These are phyloP conservation scores for Pangasianodon gigas DNA, from an alignment of 2,113 vertebrate species.

Conservation along the genomic window DNA sequence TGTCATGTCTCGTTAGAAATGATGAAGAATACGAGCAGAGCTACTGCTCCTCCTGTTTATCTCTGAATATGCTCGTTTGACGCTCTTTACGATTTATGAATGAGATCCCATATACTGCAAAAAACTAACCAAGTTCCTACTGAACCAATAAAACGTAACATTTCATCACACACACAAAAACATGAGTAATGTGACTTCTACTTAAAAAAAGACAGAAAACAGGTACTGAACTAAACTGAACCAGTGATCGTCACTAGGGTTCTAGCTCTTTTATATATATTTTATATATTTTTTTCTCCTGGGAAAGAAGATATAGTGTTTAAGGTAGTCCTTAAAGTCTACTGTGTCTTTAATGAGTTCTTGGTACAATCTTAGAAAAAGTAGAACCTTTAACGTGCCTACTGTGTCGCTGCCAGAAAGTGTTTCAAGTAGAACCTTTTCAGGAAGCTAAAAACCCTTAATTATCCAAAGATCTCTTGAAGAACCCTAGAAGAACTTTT, in stretches of 20 bases:
- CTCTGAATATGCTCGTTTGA: background rate
- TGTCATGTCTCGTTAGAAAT: slow-evolving; percentile 70
- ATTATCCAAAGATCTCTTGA: background rate
- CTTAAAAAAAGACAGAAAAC: background rate
- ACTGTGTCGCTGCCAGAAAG: background rate
- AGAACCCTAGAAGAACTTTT: background rate
- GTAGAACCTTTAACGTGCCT: background rate
- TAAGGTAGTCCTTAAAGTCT: background rate
- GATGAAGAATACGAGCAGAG: slow-evolving; percentile 67
- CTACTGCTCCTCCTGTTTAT: background rate
- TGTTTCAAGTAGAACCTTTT: background rate
- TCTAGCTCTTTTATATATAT: background rate
- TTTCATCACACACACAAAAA: too few relatives aligned
- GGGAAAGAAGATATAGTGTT: background rate
- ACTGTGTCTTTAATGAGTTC: background rate
- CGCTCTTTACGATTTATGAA: background rate
- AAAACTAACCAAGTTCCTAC: background rate
- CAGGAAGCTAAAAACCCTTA: background rate
- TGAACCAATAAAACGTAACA: background rate
- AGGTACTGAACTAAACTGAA: background rate
- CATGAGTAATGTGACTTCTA: background rate
- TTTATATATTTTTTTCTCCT: background rate
- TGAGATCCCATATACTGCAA: background rate
- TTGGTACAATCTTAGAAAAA: background rate
- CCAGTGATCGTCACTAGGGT: background rate